These are phyloP conservation scores for Rhinatrema bivittatum DNA, from an alignment of 2,797 vertebrate species.

Conservation along the genomic window DNA sequence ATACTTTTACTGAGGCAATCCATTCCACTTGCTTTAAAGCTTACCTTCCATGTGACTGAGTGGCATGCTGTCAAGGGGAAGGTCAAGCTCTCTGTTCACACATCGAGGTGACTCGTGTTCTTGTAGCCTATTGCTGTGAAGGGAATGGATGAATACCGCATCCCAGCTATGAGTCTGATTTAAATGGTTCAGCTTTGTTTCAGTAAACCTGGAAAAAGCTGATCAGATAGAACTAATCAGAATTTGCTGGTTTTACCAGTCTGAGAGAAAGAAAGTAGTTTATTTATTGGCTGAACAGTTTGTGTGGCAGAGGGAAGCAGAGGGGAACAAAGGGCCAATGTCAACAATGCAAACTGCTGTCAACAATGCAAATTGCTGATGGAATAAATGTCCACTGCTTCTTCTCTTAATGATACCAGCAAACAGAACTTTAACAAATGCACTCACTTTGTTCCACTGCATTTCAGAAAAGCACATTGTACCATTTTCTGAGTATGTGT, in stretches of 20 bases:
- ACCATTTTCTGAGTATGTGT: too few relatives aligned
- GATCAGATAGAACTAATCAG: slow-evolving; percentile 34
- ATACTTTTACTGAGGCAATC: too few relatives aligned
- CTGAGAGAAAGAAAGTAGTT: slow-evolving; percentile 39
- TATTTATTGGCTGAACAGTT: slow-evolving; percentile 34
- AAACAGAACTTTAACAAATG: too few relatives aligned
- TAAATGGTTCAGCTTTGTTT: neutral
- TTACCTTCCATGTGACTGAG: too few relatives aligned
- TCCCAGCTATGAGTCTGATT: neutral
- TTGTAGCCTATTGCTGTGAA: neutral
- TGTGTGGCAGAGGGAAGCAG: slow-evolving; percentile 29
- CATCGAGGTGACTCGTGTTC: slow-evolving; percentile 26
- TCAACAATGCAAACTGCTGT: slow-evolving; percentile 30
- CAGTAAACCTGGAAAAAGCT: neutral
- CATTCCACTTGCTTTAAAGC: too few relatives aligned
- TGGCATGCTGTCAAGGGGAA: too few relatives aligned
- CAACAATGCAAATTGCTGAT: slow-evolving; percentile 37
- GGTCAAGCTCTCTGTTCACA: slow-evolving; percentile 31
- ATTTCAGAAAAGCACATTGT: too few relatives aligned
- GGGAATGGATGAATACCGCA: neutral
- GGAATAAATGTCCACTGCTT: too few relatives aligned
- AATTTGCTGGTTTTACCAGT: slow-evolving; percentile 34
- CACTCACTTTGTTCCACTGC: slow-evolving; percentile 17
- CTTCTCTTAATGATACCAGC: too few relatives aligned
- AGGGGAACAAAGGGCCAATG: neutral